Evolutionary conservation across 1,140 invertebrate genomes (phyloP).

Genomic region (Ruditapes philippinarum): DNA sequence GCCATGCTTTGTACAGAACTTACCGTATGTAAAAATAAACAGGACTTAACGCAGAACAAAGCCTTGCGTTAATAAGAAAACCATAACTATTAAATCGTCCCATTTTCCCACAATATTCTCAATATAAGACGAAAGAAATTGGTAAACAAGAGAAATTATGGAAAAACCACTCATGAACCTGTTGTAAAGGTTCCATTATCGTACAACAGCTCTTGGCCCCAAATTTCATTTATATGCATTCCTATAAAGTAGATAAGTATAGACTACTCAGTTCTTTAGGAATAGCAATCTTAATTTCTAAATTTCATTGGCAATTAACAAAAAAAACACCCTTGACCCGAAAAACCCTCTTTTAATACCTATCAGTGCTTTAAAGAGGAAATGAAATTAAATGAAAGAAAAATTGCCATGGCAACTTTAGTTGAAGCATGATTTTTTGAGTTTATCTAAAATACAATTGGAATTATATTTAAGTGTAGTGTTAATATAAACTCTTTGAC

Average conservation of each 20-base stretch:
- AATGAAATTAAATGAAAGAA: too few species aligned
- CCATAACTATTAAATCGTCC: conserved; percentile 43
- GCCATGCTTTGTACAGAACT: conserved; percentile 2
- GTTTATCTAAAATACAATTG: too few species aligned
- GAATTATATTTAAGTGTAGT: too few species aligned
- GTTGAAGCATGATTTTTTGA: too few species aligned
- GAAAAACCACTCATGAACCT: conserved; percentile 14
- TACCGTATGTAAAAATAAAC: conserved; percentile 47
- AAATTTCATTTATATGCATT: conserved; percentile 24
- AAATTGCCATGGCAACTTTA: too few species aligned
- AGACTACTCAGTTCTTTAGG: neutral
- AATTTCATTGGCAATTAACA: neutral
- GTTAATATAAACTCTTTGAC: too few species aligned
- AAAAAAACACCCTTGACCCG: too few species aligned
- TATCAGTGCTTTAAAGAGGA: too few species aligned
- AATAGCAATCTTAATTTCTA: conserved; percentile 1
- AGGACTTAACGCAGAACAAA: conserved; percentile 56
- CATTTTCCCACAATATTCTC: conserved; percentile 42
- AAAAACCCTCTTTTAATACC: too few species aligned
- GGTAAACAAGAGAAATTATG: neutral
- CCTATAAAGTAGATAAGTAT: neutral
- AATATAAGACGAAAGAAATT: neutral
- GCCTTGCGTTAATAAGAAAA: conserved; percentile 48
- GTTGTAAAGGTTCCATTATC: conserved; percentile 20
- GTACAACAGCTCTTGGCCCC: conserved; percentile 5